Conservation (phyloP, 1,140 invertebrate species). For the Microplitis demolitor region DNA sequence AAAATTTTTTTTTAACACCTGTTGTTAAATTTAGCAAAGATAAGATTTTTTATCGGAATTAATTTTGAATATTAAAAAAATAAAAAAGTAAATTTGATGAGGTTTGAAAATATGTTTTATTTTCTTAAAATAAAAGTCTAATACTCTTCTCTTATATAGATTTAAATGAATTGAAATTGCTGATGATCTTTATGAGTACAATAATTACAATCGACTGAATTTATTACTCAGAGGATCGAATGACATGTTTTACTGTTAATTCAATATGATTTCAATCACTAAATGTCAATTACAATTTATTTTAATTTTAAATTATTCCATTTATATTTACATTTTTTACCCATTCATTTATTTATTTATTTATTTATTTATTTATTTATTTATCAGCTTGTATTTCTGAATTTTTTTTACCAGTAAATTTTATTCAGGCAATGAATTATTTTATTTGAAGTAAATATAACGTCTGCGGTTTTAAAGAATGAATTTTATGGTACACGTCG, state of each 20-base stretch:
- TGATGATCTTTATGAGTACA: constrained; percentile 10
- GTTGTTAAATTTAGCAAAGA: too few relatives aligned
- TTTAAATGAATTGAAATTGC: background rate
- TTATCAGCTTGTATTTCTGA: background rate
- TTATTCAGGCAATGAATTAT: background rate
- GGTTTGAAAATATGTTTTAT: too few relatives aligned
- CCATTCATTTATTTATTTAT: background rate
- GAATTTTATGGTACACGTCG: background rate
- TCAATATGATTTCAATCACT: background rate
- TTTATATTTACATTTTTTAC: background rate
- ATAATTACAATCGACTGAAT: constrained; percentile 26
- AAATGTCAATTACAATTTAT: background rate
- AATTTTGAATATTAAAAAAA: too few relatives aligned
- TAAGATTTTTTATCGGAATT: too few relatives aligned
- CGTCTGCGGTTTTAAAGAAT: background rate
- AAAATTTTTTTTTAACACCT: too few relatives aligned
- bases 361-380: background rate
- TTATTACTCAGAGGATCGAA: constrained; percentile 6
- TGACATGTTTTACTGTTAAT: constrained; percentile 10
- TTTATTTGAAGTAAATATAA: background rate
- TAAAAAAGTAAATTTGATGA: too few relatives aligned
- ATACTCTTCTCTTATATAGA: background rate
- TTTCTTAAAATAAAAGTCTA: too few relatives aligned
- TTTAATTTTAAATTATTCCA: background rate
- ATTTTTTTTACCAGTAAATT: background rate